Conservation (phyloP, 2,797 vertebrate species). For the Scyliorhinus canicula region DNA sequence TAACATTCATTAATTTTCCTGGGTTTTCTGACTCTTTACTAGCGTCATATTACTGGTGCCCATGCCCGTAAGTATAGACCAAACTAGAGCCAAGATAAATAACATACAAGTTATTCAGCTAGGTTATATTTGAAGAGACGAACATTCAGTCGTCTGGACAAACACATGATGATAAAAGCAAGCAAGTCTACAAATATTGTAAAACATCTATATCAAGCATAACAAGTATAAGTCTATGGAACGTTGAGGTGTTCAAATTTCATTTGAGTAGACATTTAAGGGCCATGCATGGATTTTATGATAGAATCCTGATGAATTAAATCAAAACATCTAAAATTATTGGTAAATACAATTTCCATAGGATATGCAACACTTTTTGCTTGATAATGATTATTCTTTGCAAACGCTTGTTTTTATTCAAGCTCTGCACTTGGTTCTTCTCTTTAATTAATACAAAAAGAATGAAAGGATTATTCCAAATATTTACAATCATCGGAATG, state of each 20-base stretch:
- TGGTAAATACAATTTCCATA: background rate
- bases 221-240: background rate
- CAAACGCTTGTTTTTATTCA: background rate
- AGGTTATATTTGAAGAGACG: constrained; percentile 15
- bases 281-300: too few relatives aligned
- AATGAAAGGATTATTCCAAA: background rate
- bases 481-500: background rate
- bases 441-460: background rate
- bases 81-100: constrained; percentile 13
- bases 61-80: background rate
- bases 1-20: background rate
- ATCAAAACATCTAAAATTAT: background rate
- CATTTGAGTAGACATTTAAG: background rate
- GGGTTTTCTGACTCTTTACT: background rate
- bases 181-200: constrained; percentile 3
- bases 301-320: background rate
- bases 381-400: background rate
- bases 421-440: background rate
- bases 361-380: background rate
- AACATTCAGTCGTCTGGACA: constrained; percentile 31
- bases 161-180: constrained; percentile 22
- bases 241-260: background rate
- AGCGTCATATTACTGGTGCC: background rate
- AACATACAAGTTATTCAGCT: background rate
- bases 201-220: background rate